Conservation (phyloP, 2,888 invertebrate genomes). For the Anodontia alba region DNA sequence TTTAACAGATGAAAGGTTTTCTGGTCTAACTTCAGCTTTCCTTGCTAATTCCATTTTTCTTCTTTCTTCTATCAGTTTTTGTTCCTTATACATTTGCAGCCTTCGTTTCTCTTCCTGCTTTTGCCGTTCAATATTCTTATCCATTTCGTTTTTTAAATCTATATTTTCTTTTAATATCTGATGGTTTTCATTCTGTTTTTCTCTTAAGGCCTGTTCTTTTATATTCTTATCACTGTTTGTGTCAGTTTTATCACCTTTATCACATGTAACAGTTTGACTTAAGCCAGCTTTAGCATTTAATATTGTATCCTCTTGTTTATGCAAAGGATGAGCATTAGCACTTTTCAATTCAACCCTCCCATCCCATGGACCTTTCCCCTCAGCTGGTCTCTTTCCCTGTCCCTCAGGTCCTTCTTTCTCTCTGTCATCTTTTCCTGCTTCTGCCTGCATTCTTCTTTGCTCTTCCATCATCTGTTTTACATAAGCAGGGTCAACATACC, state of each 20-base stretch:
- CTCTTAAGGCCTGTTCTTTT: conserved; percentile 74
- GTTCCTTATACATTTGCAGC: conserved; percentile 87
- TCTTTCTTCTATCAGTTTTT: conserved; percentile 85
- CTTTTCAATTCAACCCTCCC: conserved; percentile 6
- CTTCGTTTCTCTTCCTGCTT: conserved; percentile 80
- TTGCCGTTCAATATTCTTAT: conserved; percentile 67
- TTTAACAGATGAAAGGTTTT: conserved; percentile 41
- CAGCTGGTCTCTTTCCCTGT: conserved; percentile 13
- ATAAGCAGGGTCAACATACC: conserved; percentile 85
- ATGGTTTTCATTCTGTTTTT: conserved; percentile 84
- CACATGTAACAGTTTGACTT: neutral
- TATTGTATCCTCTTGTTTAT: neutral
- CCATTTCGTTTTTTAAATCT: conserved; percentile 84
- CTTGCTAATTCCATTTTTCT: conserved; percentile 58
- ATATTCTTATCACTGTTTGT: conserved; percentile 43
- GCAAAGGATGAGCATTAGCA: neutral
- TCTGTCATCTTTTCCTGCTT: conserved; percentile 51
- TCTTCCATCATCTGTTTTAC: conserved; percentile 83
- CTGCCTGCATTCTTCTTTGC: conserved; percentile 74
- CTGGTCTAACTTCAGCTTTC: conserved; percentile 52
- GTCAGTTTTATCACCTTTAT: conserved; percentile 35
- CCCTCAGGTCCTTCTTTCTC: conserved; percentile 37
- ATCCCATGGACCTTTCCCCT: conserved; percentile 10
- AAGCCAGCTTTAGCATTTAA: neutral
- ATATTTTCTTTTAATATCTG: conserved; percentile 84